Conservation (phyloP, 2,113 vertebrate genomes). For the Turdus rufiventris region DNA sequence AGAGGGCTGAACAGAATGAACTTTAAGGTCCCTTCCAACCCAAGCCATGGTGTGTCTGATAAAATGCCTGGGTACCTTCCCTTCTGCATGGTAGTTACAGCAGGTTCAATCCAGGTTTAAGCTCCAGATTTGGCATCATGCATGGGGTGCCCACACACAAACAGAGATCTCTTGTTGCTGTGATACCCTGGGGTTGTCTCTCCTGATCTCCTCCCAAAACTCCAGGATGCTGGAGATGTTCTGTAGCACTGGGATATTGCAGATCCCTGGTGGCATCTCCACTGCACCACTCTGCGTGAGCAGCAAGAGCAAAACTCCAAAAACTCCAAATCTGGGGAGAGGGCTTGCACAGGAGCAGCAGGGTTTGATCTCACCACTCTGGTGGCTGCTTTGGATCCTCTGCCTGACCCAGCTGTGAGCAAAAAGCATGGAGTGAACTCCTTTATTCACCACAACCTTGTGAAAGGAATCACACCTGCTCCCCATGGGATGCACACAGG, state of each 20-base stretch:
- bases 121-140: background rate
- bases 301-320: background rate
- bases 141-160: rapidly evolving
- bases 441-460: background rate
- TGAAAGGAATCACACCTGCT: too few species aligned
- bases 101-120: background rate
- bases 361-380: background rate
- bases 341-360: background rate
- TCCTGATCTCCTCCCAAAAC: background rate
- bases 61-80: background rate
- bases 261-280: background rate
- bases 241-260: background rate
- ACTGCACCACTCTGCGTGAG: background rate
- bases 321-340: too few species aligned
- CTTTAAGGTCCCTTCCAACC: background rate
- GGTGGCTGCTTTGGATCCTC: background rate
- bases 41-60: background rate
- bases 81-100: background rate
- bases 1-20: background rate
- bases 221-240: background rate
- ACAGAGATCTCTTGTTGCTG: background rate
- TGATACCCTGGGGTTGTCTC: background rate
- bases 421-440: background rate
- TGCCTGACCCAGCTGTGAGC: background rate
- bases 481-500: background rate